phyloP scores from a whole-genome alignment of 2,888 invertebrate genomes.

The Lymantria dispar region DNA sequence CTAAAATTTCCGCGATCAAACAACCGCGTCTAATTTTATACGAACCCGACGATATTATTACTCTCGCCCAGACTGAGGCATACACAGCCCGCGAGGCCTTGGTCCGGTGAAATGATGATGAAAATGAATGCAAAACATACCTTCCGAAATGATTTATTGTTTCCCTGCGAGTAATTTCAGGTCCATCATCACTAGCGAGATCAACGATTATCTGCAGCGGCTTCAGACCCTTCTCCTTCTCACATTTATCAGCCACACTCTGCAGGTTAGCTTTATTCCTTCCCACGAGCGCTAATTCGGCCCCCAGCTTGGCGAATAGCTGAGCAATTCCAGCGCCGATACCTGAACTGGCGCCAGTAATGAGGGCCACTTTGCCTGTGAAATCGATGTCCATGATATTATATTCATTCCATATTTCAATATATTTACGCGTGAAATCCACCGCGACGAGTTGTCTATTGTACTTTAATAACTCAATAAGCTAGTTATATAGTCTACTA shows the following conservation, averaged over 20 bases:
- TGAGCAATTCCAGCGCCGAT: background rate
- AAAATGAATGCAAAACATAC: background rate
- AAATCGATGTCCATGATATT: background rate
- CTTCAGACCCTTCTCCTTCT: background rate
- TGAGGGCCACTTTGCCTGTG: background rate
- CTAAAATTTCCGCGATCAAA: no score
- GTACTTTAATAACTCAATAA: no score
- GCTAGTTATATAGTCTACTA: no score
- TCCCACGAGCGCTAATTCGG: background rate
- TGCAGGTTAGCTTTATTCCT: background rate
- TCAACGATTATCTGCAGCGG: background rate
- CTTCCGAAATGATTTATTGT: background rate
- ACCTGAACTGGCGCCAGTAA: background rate
- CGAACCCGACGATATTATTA: no score
- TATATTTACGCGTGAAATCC: background rate
- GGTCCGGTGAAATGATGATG: background rate
- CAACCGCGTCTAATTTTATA: no score
- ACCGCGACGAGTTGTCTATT: background rate
- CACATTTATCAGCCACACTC: background rate
- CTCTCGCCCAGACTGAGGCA: no score
- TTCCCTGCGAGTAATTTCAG: background rate
- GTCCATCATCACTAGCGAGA: background rate
- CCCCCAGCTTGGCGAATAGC: background rate
- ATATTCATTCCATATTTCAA: background rate
- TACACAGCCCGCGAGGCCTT: no score